These are phyloP conservation scores for Bucorvus abyssinicus DNA, from an alignment of 2,797 vertebrate species.

Conservation along the genomic window DNA sequence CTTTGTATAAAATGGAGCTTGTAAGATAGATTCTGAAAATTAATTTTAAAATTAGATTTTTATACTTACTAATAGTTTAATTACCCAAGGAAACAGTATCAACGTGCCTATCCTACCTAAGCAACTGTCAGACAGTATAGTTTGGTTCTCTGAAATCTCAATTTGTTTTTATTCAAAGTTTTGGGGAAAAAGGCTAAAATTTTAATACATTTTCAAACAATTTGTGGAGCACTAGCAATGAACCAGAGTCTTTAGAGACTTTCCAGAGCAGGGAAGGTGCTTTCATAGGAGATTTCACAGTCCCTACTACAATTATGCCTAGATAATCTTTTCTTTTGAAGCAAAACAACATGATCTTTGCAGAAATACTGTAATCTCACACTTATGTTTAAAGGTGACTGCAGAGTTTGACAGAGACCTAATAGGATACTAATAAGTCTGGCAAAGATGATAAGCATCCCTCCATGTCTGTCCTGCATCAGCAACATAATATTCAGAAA, in stretches of 20 bases:
- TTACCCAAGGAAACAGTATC: background rate
- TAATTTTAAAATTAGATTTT: background rate
- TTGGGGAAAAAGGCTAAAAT: background rate
- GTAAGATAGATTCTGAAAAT: background rate
- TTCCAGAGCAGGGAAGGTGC: background rate
- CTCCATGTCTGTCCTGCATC: background rate
- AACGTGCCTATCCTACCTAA: background rate
- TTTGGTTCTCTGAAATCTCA: background rate
- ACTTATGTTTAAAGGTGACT: background rate
- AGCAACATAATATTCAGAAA: background rate
- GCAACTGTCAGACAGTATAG: background rate
- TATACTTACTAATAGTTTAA: background rate
- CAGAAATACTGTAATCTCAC: background rate
- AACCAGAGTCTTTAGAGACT: background rate
- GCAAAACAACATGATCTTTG: background rate
- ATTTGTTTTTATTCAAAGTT: background rate
- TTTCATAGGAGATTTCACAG: background rate
- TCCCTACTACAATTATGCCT: background rate
- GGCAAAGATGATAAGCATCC: background rate
- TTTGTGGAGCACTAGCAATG: background rate
- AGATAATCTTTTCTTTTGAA: background rate
- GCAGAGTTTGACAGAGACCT: background rate
- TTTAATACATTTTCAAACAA: background rate
- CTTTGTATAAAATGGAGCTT: background rate
- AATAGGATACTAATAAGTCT: background rate